Conservation (phyloP, 92 coral and sea anemone genomes). For the Phenganax stokvisi region DNA sequence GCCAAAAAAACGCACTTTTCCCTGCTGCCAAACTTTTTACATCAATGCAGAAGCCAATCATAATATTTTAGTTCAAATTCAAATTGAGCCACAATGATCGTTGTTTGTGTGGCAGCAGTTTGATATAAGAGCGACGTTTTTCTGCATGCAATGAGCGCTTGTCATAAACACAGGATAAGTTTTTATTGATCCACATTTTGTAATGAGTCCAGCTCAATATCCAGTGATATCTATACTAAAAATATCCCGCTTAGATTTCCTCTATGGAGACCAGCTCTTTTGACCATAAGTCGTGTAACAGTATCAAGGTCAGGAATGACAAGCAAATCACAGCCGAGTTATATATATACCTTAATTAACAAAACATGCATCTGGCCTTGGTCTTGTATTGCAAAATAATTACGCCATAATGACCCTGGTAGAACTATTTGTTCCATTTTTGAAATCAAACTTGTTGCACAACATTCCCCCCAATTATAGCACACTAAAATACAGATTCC, state of each 20-base stretch:
- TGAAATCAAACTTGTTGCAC: too few relatives aligned
- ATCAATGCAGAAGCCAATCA: not conserved
- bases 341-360: constrained; percentile 3
- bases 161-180: not conserved
- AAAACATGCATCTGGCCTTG: constrained; percentile 10
- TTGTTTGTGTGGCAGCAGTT: not conserved
- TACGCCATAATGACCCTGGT: not conserved
- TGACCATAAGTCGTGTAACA: constrained; percentile 18
- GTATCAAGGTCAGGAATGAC: constrained; percentile 14
- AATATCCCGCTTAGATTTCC: constrained; percentile 1
- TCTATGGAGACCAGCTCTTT: constrained; percentile 37
- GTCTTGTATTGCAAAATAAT: constrained; percentile 15
- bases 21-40: not conserved
- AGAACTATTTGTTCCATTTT: not conserved
- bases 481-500: not conserved
- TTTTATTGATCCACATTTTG: not conserved
- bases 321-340: constrained; percentile 25
- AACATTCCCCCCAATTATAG: not conserved
- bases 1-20: constrained; percentile 1
- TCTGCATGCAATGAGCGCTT: constrained; percentile 6
- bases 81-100: not conserved
- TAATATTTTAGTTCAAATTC: not conserved
- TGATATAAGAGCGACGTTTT: not conserved
- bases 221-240: not conserved
- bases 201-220: constrained; percentile 19